Evolutionary conservation across 2,113 vertebrate species (phyloP).

Genomic region (Falcunculus frontatus): DNA sequence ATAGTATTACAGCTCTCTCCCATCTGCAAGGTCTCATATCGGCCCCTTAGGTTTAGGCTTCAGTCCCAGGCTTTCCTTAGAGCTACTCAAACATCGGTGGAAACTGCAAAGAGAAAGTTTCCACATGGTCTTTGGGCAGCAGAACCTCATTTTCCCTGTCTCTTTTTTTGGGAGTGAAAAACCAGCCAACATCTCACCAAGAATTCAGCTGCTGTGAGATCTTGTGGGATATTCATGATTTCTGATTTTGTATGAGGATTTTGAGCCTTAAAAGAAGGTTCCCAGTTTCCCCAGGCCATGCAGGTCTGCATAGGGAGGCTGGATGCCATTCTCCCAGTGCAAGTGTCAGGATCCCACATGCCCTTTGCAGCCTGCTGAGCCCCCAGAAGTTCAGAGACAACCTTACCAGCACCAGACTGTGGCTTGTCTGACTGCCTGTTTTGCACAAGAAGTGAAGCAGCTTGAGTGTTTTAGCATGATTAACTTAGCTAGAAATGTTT

Average conservation of each 20-base stretch:
- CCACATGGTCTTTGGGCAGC: neutral
- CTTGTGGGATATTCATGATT: neutral
- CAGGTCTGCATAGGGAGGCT: neutral
- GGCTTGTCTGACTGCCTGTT: neutral
- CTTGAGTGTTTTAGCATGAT: constrained; percentile 18
- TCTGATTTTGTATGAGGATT: neutral
- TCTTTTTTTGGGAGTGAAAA: rapidly evolving
- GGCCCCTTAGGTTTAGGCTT: neutral
- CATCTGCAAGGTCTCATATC: neutral
- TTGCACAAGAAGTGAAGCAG: neutral
- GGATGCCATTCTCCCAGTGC: neutral
- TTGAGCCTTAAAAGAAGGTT: neutral
- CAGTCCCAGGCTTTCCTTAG: neutral
- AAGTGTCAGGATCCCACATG: neutral
- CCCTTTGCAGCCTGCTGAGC: neutral
- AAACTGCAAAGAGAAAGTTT: neutral
- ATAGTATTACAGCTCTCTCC: neutral
- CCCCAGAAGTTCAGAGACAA: neutral
- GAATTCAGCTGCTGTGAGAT: neutral
- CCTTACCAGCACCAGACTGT: neutral
- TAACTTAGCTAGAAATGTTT: neutral
- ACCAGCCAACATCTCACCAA: neutral
- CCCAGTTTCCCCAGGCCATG: neutral
- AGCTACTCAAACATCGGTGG: neutral
- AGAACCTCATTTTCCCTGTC: neutral